Percentiles rank a stretch among this genome's conserved stretches.
phyloP scores from a whole-genome alignment of 2,888 invertebrate genomes.

The Idaea straminata region DNA sequence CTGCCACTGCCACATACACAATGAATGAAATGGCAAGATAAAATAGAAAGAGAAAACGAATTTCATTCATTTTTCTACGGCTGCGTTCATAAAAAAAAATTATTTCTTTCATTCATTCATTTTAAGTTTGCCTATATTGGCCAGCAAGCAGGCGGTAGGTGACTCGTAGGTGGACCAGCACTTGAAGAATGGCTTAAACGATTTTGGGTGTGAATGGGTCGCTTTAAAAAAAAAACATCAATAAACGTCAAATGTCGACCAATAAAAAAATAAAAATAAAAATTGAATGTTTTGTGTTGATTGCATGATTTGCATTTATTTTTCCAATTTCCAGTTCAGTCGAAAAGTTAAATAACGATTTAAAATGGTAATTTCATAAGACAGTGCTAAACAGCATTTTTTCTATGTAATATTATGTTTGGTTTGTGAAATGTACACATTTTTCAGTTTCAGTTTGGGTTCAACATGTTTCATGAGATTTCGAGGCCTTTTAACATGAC shows the following conservation, averaged over 20 bases:
- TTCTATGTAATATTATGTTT: slow-evolving; percentile 6
- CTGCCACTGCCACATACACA: slow-evolving; percentile 80
- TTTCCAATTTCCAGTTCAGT: slow-evolving; percentile 33
- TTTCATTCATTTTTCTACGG: slow-evolving; percentile 24
- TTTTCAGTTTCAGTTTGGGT: slow-evolving; percentile 88
- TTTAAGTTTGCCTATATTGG: neutral
- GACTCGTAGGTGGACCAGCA: no score
- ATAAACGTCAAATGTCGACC: neutral
- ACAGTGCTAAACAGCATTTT: slow-evolving; percentile 2
- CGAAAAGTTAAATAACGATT: slow-evolving; percentile 46
- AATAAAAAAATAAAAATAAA: slow-evolving; percentile 3
- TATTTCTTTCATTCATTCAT: neutral
- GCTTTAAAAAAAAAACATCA: neutral
- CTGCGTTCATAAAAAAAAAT: slow-evolving; percentile 36
- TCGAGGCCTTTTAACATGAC: slow-evolving; percentile 90
- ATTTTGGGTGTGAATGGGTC: neutral
- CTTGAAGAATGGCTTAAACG: neutral
- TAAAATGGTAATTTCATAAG: slow-evolving; percentile 20
- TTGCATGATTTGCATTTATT: slow-evolving; percentile 58
- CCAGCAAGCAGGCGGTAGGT: neutral
- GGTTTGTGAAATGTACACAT: slow-evolving; percentile 30
- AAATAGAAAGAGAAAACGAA: slow-evolving; percentile 42
- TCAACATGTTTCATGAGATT: slow-evolving; percentile 93
- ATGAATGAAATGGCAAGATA: slow-evolving; percentile 67
- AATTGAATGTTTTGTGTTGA: slow-evolving; percentile 33